Evolutionary conservation across 2,113 vertebrate genomes (phyloP), one percentile per base, ranked within the genome.

Genomic region (Thamnaconus septentrionalis): DNA sequence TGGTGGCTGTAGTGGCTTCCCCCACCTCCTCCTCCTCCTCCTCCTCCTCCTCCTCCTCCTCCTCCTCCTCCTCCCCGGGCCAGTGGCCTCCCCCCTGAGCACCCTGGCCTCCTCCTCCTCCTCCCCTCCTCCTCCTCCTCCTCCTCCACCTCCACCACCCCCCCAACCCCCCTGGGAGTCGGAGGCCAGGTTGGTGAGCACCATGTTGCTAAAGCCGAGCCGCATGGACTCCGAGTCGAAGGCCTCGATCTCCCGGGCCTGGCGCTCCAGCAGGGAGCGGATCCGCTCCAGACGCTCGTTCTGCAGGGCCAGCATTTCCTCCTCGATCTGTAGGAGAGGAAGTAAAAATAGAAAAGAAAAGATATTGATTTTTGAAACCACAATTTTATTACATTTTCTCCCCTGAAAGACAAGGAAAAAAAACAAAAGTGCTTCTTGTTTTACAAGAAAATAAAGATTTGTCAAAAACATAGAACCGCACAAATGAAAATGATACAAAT

Each of bases 221-320:
- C 96, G 92, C 95, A 98, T 97, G 90, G 95, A 97, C 88, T 98
- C 96, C 0, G 96, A 98, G 92, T 98, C 96, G 76, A 98, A 98
- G 59, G 96, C 95, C 91, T 98, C 96, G 1, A 96, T 90, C 80
- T 92, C 91, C 12, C 89, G 71, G 41, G 91, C 91, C 82, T 92
- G 91, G 4, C 90, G 87, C 86, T 98, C 96, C 71, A 98, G 90
- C 71, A 98, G 93, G 12, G 95, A 96, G 79, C 96, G 94, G 92
- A 98, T 98, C 75, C 96, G 88, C 79, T 98, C 96, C 5, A 96
- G 93, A 48, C 95, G 95, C 84, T 98, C 96, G 43, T 96, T 98
- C 89, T 98, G 96, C 83, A 98, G 86, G 0, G 95, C 91, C 73
- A 97, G 89, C 95, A 97, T 96, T 85, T 98, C 96, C 90, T 98